Evolutionary conservation across 2,113 vertebrate species (phyloP).

Genomic region (Elgaria multicarinata): DNA sequence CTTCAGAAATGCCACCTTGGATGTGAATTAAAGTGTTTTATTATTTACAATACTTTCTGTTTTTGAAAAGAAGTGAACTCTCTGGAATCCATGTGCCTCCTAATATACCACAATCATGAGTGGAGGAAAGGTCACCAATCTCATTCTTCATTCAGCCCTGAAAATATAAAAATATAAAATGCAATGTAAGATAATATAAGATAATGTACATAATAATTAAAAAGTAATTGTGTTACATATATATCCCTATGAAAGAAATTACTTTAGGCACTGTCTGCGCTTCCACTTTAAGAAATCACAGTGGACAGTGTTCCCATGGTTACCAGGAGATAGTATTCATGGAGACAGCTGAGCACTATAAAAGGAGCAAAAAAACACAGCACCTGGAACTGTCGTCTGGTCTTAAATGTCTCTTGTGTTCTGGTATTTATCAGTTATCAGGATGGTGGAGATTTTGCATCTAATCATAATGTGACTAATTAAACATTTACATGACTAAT

Average conservation of each 20-base stretch:
- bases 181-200: slow-evolving; percentile 64
- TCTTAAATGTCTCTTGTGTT: slow-evolving; percentile 37
- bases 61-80: background rate
- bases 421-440: slow-evolving; percentile 47
- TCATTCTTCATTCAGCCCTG: slow-evolving; percentile 66
- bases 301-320: slow-evolving; percentile 73
- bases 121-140: slow-evolving; percentile 68
- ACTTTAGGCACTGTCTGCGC: slow-evolving; percentile 57
- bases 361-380: slow-evolving; percentile 53
- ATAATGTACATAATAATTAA: slow-evolving; percentile 71
- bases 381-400: slow-evolving; percentile 35
- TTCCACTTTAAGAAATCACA: slow-evolving; percentile 70
- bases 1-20: slow-evolving; percentile 17
- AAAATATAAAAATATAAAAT: slow-evolving; percentile 64
- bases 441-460: slow-evolving; percentile 34
- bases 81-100: slow-evolving; percentile 46
- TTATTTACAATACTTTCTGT: slow-evolving; percentile 50
- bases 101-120: slow-evolving; percentile 65
- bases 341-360: slow-evolving; percentile 45
- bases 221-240: slow-evolving; percentile 60
- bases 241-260: slow-evolving; percentile 65
- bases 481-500: slow-evolving; percentile 54
- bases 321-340: slow-evolving; percentile 61
- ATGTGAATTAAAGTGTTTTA: slow-evolving; percentile 55
- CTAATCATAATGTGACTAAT: slow-evolving; percentile 55